Evolutionary conservation across 2,888 invertebrate species (phyloP), one percentile per base, ranked within the genome.

Genomic region (Aporophyla nigra): DNA sequence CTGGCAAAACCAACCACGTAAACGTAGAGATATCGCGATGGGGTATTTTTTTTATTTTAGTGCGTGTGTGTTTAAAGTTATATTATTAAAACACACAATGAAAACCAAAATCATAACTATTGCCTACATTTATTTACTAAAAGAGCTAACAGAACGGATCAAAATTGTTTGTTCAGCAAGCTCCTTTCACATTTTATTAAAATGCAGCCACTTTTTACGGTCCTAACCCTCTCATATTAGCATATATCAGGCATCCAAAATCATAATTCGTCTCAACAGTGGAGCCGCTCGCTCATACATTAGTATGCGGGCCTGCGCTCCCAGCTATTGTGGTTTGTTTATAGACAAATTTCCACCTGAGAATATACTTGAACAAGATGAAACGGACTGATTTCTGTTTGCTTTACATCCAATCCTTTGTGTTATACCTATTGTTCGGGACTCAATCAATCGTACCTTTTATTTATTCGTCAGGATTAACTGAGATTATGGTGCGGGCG

Each of bases 271-370:
- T 74, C 71, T 71, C 71, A 70, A 51, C 75, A 86, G 68, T 89
- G 91, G 87, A 88, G 77, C 87, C 83, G 73, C 73, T 73, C 87
- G n/a, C 82, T 82, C 76, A 81, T 84, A 86, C 83, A 91, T 93
- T 92, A 92, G 93, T 92, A 93, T 93, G 90, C 92, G 90, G 90
- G 88, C 88, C 90, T 88, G 76, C 72, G 77, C 85, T 82, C 75
- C 74, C 80, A 86, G 90, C 90, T 91, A 92, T 92, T 92, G 92
- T 90, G 92, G 91, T 88, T 92, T 93, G 91, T 93, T 92, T 93
- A 92, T 92, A 90, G 92, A 91, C 92, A 91, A 93, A 93, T 92
- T 91, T 92, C 91, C 88, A 90, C 90, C 90, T 90, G 91, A 88
- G 90, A 90, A 91, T 92, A 91, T 89, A 91, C 91, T 88, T 81